Percentiles rank a stretch among this genome's conserved stretches.
Evolutionary conservation across 2,113 vertebrate genomes (phyloP).

Genomic region (Melanerpes aurifrons): DNA sequence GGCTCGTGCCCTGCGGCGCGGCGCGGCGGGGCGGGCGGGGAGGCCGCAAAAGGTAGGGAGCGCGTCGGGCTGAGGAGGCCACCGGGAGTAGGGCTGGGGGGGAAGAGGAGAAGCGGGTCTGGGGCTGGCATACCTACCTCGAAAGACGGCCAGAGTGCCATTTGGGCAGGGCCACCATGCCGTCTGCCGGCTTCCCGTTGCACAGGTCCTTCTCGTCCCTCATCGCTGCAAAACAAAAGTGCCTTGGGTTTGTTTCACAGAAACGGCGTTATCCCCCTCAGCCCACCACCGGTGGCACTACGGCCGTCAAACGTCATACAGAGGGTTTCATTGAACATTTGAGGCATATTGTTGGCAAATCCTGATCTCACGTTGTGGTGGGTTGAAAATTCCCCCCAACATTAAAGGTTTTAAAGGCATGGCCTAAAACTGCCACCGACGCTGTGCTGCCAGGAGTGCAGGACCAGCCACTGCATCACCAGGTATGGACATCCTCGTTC

Average conservation of each 20-base stretch:
- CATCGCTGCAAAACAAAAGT: slow-evolving; percentile 37
- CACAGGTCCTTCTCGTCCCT: slow-evolving; percentile 88
- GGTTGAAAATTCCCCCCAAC: too few species aligned
- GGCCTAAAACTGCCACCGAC: too few species aligned
- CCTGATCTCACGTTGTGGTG: too few species aligned
- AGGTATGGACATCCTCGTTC: accelerated
- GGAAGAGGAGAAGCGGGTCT: accelerated
- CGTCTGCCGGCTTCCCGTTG: slow-evolving; percentile 83
- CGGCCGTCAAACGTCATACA: too few species aligned
- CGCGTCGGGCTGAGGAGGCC: too few species aligned
- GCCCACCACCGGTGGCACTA: accelerated
- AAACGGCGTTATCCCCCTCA: accelerated
- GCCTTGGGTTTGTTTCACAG: neutral
- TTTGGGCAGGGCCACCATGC: slow-evolving; percentile 89
- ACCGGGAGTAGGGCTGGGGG: too few species aligned
- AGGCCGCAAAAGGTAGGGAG: too few species aligned
- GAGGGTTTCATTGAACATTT: accelerated
- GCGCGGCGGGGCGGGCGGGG: too few species aligned
- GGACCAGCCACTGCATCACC: neutral
- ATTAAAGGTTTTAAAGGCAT: too few species aligned
- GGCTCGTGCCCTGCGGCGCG: neutral
- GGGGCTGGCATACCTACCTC: slow-evolving; percentile 75
- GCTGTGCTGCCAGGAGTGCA: neutral
- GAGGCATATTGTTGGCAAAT: neutral
- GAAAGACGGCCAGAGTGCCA: slow-evolving; percentile 89